Percentiles rank a stretch among this genome's conserved stretches.
phyloP scores from a whole-genome alignment of 2,113 vertebrate genomes.

The Tragelaphus buxtoni region DNA sequence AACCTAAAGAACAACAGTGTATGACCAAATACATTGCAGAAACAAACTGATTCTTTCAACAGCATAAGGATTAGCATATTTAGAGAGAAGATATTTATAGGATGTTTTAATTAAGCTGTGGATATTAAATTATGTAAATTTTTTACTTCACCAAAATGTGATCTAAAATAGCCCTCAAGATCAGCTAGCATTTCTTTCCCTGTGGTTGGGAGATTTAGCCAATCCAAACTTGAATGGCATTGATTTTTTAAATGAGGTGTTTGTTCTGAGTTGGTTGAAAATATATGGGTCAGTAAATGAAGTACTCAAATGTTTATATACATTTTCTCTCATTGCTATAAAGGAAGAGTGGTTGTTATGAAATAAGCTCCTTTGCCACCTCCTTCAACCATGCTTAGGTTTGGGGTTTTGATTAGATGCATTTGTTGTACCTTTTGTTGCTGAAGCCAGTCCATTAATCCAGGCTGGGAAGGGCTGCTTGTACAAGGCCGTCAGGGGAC shows the following conservation, averaged over 20 bases:
- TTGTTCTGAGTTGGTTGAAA: conserved; percentile 40
- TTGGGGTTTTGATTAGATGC: neutral
- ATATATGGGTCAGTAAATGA: conserved; percentile 24
- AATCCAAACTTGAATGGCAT: neutral
- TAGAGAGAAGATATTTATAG: conserved; percentile 38
- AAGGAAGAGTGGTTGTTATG: neutral
- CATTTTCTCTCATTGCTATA: neutral
- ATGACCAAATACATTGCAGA: conserved; percentile 39
- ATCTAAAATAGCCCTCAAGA: conserved; percentile 57
- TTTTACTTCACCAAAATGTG: conserved; percentile 21
- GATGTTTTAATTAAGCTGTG: conserved; percentile 41
- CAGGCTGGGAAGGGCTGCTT: conserved; percentile 36
- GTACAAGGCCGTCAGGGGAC: neutral
- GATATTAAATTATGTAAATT: conserved; percentile 32
- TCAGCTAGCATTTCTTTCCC: conserved; percentile 53
- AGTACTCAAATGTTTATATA: conserved; percentile 17
- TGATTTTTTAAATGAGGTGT: conserved; percentile 18
- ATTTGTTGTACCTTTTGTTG: neutral
- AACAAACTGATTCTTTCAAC: conserved; percentile 41
- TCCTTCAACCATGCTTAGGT: neutral
- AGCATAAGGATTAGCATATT: conserved; percentile 58
- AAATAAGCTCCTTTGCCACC: neutral
- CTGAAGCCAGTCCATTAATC: neutral
- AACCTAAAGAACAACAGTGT: conserved; percentile 34
- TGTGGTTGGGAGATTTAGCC: neutral